phyloP scores from a whole-genome alignment of 2,888 invertebrate species.

The Notocelia uddmanniana region DNA sequence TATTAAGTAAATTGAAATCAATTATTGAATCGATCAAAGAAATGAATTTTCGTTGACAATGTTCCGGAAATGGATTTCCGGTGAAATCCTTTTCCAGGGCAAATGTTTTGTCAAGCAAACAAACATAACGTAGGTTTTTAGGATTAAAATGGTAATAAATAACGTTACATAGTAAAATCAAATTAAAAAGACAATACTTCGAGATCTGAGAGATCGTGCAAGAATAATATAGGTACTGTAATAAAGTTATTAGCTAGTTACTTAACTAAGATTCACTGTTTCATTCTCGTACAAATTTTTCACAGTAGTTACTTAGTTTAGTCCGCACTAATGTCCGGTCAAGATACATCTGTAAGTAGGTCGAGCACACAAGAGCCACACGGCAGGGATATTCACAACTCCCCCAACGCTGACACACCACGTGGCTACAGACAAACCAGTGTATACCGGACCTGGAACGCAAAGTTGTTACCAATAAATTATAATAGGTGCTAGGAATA shows the following conservation, averaged over 20 bases:
- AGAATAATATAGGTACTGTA: no score
- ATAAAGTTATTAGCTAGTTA: no score
- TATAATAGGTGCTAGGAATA: no score
- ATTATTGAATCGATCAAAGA: constrained; percentile 9
- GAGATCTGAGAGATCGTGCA: no score
- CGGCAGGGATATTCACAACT: not conserved
- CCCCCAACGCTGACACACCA: not conserved
- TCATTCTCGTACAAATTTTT: not conserved
- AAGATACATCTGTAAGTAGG: constrained; percentile 2
- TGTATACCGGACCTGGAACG: not conserved
- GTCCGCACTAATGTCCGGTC: not conserved
- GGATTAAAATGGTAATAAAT: not conserved
- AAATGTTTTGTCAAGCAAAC: not conserved
- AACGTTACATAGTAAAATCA: no score
- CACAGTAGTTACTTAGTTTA: not conserved
- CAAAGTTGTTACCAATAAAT: no score
- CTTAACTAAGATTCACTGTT: no score
- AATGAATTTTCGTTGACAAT: constrained; percentile 3
- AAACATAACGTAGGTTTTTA: not conserved
- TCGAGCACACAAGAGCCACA: not conserved
- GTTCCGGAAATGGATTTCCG: constrained; percentile 1
- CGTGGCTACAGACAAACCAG: not conserved
- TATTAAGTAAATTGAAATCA: constrained; percentile 22
- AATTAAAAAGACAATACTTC: no score
- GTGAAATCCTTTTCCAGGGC: not conserved